Evolutionary conservation across 2,113 vertebrate genomes (phyloP).

Genomic region (Hoplias malabaricus): DNA sequence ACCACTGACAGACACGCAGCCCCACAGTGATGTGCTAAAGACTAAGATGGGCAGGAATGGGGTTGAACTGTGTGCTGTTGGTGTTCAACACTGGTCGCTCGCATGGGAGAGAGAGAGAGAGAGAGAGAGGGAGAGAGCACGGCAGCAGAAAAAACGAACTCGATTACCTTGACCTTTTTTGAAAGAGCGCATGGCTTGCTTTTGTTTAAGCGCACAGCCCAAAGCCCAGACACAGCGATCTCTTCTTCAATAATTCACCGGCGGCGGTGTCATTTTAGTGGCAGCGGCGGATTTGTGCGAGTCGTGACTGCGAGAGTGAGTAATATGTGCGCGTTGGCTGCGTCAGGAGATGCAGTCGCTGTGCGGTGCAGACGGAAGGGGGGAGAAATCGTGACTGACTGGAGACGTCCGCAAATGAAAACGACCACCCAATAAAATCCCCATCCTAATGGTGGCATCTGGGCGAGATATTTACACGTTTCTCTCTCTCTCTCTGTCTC

Average conservation of each 20-base stretch:
- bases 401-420: conserved; percentile 87
- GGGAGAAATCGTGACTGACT: conserved; percentile 96
- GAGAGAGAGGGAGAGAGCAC: background rate
- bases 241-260: conserved; percentile 88
- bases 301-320: conserved; percentile 98
- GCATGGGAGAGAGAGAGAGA: background rate
- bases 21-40: background rate
- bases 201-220: conserved; percentile 48
- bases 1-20: background rate
- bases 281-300: conserved; percentile 89
- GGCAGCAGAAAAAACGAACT: conserved; percentile 10
- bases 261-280: conserved; percentile 83
- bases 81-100: background rate
- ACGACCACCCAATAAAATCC: conserved; percentile 75
- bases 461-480: conserved; percentile 56
- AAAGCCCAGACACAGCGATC: conserved; percentile 70
- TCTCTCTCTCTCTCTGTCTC: background rate
- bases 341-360: conserved; percentile 97
- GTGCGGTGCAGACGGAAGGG: conserved; percentile 94
- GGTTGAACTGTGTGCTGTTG: background rate
- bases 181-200: conserved; percentile 35
- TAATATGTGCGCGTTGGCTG: conserved; percentile 92
- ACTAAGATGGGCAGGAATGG: background rate
- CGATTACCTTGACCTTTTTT: conserved; percentile 55
- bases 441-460: conserved; percentile 67